Conservation (phyloP, 1,140 invertebrate genomes). For the Drosophila persimilis region DNA sequence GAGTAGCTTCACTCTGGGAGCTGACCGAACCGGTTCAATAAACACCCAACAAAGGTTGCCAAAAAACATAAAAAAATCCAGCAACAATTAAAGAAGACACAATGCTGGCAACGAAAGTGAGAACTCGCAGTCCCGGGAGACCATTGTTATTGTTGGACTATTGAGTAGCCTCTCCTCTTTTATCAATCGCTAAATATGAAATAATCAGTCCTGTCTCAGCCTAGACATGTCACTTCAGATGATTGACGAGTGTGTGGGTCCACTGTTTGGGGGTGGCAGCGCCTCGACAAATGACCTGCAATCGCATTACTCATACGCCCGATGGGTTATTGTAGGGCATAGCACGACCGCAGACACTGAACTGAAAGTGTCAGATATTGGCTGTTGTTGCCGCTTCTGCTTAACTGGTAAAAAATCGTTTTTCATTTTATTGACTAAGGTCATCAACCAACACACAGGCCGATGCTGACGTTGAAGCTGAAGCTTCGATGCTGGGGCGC, state of each 20-base stretch:
- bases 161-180: constrained; percentile 57
- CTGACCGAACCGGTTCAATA: constrained; percentile 71
- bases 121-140: constrained; percentile 35
- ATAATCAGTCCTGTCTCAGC: constrained; percentile 45
- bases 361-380: constrained; percentile 24
- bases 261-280: constrained; percentile 2
- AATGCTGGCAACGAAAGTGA: constrained; percentile 49
- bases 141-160: constrained; percentile 59
- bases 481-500: constrained; percentile 1
- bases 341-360: constrained; percentile 21
- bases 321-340: constrained; percentile 38
- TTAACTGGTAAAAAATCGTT: constrained; percentile 50
- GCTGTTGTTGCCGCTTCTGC: constrained; percentile 30
- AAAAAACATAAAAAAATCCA: constrained; percentile 28
- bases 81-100: constrained; percentile 35
- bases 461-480: constrained; percentile 13
- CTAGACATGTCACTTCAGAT: constrained; percentile 25
- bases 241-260: constrained; percentile 23
- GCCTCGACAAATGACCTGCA: constrained; percentile 6
- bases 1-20: constrained; percentile 23
- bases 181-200: constrained; percentile 65
- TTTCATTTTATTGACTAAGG: constrained; percentile 78
- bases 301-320: constrained; percentile 60
- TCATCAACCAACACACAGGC: constrained; percentile 61
- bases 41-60: constrained; percentile 63